phyloP scores from a whole-genome alignment of 2,888 invertebrate species.

The Dicranocentrus wangi region DNA sequence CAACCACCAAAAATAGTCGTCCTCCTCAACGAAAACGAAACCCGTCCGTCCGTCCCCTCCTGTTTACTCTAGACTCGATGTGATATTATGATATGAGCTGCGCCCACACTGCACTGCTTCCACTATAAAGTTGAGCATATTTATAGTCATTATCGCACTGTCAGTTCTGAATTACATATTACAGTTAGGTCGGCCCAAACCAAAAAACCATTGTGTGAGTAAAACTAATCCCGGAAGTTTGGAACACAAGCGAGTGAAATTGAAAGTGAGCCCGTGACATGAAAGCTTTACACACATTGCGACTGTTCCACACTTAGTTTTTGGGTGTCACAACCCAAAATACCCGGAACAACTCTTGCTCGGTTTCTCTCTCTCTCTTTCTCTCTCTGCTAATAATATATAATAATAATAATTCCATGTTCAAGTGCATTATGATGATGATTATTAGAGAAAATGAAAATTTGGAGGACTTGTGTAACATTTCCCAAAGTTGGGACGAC shows the following conservation, averaged over 20 bases:
- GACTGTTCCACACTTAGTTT: slow-evolving; percentile 26
- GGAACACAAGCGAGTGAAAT: slow-evolving; percentile 8
- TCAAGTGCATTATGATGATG: slow-evolving; percentile 47
- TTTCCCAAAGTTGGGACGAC: background rate
- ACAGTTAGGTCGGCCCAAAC: too few species aligned
- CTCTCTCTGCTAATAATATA: slow-evolving; percentile 28
- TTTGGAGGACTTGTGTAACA: slow-evolving; percentile 6
- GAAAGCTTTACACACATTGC: slow-evolving; percentile 23
- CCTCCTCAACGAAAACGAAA: too few species aligned
- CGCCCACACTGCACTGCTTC: too few species aligned
- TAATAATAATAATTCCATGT: slow-evolving; percentile 34
- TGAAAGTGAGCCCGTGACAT: slow-evolving; percentile 46
- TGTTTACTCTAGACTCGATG: too few species aligned
- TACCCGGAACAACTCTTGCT: slow-evolving; percentile 14
- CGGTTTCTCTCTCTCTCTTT: too few species aligned
- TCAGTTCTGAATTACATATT: too few species aligned
- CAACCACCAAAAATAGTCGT: too few species aligned
- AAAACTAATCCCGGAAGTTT: slow-evolving; percentile 58
- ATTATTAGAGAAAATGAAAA: slow-evolving; percentile 35
- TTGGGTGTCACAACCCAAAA: slow-evolving; percentile 36
- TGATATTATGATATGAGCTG: too few species aligned
- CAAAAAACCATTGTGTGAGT: slow-evolving; percentile 44
- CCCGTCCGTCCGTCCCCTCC: too few species aligned
- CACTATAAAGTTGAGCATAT: too few species aligned
- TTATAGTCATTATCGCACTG: too few species aligned